Conservation (phyloP, 2,888 invertebrate genomes). For the Dasypogon diadema region DNA sequence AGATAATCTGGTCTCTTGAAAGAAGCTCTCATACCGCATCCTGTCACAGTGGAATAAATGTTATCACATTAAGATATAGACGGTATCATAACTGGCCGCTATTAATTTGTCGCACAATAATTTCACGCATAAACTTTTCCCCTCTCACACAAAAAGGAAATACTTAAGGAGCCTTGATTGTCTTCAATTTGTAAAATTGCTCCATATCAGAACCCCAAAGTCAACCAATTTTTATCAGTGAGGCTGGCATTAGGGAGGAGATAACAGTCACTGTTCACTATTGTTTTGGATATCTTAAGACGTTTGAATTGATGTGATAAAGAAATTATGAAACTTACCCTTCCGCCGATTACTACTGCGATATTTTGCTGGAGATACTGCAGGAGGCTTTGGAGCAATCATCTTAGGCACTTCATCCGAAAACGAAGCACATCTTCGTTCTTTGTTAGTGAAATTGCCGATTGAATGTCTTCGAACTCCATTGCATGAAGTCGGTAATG, state of each 20-base stretch:
- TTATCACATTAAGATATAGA: constrained; percentile 25
- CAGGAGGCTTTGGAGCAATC: constrained; percentile 67
- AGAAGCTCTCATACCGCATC: constrained; percentile 26
- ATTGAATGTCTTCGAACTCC: constrained; percentile 67
- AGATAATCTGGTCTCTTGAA: constrained; percentile 6
- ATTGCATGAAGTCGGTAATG: constrained; percentile 59
- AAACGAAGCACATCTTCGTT: constrained; percentile 61
- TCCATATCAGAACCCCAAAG: constrained; percentile 35
- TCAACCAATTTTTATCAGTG: constrained; percentile 35
- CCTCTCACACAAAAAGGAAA: constrained; percentile 54
- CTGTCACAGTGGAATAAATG: constrained; percentile 17
- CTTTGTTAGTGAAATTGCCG: constrained; percentile 65
- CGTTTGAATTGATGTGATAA: constrained; percentile 2
- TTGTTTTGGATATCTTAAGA: constrained; percentile 28
- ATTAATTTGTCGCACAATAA: constrained; percentile 55
- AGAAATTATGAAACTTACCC: constrained; percentile 62
- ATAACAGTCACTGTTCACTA: background rate
- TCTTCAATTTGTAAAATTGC: constrained; percentile 56
- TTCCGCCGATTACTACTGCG: constrained; percentile 62
- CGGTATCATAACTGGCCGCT: constrained; percentile 26
- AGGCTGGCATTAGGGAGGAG: constrained; percentile 8
- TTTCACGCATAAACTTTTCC: constrained; percentile 54
- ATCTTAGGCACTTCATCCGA: constrained; percentile 68
- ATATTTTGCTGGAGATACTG: constrained; percentile 65
- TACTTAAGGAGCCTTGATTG: constrained; percentile 56